A percentile compares a stretch with the other conserved stretches of the same genome.
phyloP scores from a whole-genome alignment of 2,888 invertebrate genomes.

The Elgonia sp. region DNA sequence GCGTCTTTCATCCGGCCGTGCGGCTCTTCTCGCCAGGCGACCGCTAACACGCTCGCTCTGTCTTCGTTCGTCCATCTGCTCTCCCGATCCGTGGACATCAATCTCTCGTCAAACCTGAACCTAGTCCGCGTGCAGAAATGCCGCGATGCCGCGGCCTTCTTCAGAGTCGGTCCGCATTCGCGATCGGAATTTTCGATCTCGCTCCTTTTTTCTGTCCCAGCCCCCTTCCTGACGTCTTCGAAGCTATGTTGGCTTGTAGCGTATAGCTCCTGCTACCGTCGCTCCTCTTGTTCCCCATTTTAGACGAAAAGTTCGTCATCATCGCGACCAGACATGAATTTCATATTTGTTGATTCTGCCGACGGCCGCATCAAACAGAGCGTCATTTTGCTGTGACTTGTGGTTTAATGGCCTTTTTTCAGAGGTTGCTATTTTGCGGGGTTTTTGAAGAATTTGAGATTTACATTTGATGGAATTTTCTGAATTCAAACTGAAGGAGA shows the following conservation, averaged over 20 bases:
- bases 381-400: too few relatives aligned
- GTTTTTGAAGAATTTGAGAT: too few relatives aligned
- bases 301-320: slow-evolving; percentile 51
- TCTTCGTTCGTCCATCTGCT: slow-evolving; percentile 65
- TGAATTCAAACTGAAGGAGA: too few relatives aligned
- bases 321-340: slow-evolving; percentile 69
- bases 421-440: too few relatives aligned
- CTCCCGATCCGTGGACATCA: slow-evolving; percentile 83
- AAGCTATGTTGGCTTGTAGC: slow-evolving; percentile 51
- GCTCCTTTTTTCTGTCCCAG: slow-evolving; percentile 68
- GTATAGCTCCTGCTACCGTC: slow-evolving; percentile 20
- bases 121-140: slow-evolving; percentile 85
- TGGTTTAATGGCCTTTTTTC: too few relatives aligned
- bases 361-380: too few relatives aligned
- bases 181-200: slow-evolving; percentile 73
- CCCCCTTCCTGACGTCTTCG: slow-evolving; percentile 45
- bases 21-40: slow-evolving; percentile 81
- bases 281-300: slow-evolving; percentile 24
- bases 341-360: slow-evolving; percentile 68
- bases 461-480: too few relatives aligned
- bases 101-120: slow-evolving; percentile 86
- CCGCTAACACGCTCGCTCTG: slow-evolving; percentile 72
- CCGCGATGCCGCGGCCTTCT: slow-evolving; percentile 76
- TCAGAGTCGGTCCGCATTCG: slow-evolving; percentile 74
- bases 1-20: slow-evolving; percentile 85